These are phyloP conservation scores for Synodontis membranacea DNA, from an alignment of 2,113 vertebrate species.

Conservation along the genomic window DNA sequence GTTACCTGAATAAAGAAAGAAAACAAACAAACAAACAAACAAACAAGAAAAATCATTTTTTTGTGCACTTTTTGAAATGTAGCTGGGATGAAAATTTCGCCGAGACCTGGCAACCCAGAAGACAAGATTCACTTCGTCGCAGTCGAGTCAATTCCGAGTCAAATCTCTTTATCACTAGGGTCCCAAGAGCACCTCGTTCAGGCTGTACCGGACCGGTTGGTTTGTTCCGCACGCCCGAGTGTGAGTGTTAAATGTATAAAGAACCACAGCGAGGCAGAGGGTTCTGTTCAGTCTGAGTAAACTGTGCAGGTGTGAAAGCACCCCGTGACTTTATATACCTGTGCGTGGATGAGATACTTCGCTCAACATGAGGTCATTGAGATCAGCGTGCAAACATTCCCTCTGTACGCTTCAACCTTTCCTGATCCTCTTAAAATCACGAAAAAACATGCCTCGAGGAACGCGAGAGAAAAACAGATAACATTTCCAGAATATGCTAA, in stretches of 20 bases:
- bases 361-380: neutral
- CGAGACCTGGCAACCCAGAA: constrained; percentile 12
- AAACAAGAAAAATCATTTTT: neutral
- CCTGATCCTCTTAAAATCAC: neutral
- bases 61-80: neutral
- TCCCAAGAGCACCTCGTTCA: neutral
- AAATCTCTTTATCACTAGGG: neutral
- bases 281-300: neutral
- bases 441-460: too few species aligned
- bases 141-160: neutral
- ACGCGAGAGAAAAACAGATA: neutral
- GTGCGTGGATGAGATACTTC: neutral
- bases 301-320: neutral
- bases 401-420: neutral
- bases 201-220: neutral
- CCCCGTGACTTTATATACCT: neutral
- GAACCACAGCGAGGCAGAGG: neutral
- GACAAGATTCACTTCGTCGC: neutral
- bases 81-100: neutral
- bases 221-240: neutral
- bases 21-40: too few species aligned
- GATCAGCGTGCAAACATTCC: neutral
- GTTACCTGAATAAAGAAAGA: neutral
- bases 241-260: neutral
- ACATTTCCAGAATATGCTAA: neutral